Evolutionary conservation across 2,113 vertebrate species (phyloP).

Genomic region (Canis aureus): DNA sequence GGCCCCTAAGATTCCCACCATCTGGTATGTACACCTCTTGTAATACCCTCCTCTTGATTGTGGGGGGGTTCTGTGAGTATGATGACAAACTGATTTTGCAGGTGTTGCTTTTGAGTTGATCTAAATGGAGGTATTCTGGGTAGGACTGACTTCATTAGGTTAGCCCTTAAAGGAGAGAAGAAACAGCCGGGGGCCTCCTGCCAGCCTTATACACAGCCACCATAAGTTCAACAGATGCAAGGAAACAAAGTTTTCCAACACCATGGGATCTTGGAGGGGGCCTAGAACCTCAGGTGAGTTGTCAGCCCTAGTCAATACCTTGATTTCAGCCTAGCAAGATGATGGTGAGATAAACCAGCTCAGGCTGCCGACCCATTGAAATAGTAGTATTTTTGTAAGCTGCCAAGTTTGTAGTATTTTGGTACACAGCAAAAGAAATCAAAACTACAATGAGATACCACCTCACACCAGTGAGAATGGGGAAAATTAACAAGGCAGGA

Average conservation of each 20-base stretch:
- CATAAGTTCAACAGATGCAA: neutral
- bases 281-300: neutral
- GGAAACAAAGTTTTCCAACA: neutral
- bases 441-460: too few species aligned
- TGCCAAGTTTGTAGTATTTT: constrained; percentile 40
- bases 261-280: neutral
- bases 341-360: neutral
- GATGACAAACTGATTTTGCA: neutral
- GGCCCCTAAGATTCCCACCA: neutral
- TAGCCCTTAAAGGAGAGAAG: neutral
- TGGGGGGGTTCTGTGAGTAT: neutral
- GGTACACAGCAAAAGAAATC: neutral
- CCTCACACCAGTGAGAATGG: too few species aligned
- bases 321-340: neutral
- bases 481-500: too few species aligned
- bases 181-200: neutral
- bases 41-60: neutral
- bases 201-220: neutral
- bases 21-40: neutral
- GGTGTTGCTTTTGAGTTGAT: neutral
- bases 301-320: neutral
- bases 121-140: neutral
- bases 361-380: neutral
- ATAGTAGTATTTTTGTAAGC: neutral
- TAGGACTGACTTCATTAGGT: neutral